Percentiles rank a stretch among this genome's conserved stretches.
Evolutionary conservation across 2,797 vertebrate genomes (phyloP).

Genomic region (Arnoldichthys spilopterus): DNA sequence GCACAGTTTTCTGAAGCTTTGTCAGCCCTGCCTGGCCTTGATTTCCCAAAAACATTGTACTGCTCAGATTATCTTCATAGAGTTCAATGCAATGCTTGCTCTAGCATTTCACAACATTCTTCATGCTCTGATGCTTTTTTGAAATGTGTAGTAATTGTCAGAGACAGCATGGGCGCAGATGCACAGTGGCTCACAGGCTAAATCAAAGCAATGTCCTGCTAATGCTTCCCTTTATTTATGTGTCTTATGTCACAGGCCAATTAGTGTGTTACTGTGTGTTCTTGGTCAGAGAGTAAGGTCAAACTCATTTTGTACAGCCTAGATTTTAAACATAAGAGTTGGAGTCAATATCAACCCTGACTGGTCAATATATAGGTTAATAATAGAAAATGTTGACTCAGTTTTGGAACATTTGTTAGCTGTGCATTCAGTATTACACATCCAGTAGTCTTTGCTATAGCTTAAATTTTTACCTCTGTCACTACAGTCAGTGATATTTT

Average conservation of each 20-base stretch:
- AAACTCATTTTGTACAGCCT: not conserved
- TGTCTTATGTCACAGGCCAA: not conserved
- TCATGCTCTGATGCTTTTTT: slow-evolving; percentile 12
- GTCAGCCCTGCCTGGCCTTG: not conserved
- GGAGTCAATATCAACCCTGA: not conserved
- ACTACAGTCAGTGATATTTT: not conserved
- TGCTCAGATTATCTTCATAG: not conserved
- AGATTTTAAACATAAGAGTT: not conserved
- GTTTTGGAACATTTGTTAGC: not conserved
- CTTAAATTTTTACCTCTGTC: not conserved
- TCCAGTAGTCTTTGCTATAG: too few relatives aligned
- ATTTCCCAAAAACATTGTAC: not conserved
- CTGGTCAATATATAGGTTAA: not conserved
- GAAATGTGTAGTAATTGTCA: not conserved
- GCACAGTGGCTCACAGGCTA: not conserved
- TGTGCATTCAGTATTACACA: not conserved
- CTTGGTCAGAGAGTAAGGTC: not conserved
- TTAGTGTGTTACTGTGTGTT: not conserved
- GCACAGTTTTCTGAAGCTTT: too few relatives aligned
- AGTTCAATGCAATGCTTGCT: not conserved
- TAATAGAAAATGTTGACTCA: not conserved
- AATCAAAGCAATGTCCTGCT: not conserved
- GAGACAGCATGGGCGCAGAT: not conserved
- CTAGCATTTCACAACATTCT: not conserved
- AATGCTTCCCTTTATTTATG: not conserved